Conservation (phyloP, 2,888 invertebrate genomes). For the Smittia sp. region DNA sequence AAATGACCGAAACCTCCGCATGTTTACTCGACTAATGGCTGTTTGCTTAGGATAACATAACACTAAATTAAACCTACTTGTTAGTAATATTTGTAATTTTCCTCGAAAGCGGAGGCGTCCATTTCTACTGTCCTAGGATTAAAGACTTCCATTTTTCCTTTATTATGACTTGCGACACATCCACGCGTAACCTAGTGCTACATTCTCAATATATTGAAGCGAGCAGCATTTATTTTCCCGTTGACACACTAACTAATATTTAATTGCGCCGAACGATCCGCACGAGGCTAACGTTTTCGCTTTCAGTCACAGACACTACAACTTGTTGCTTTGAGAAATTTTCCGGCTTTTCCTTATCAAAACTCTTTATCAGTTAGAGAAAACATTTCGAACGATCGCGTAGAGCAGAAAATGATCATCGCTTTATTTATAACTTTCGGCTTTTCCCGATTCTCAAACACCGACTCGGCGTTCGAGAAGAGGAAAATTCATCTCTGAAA, state of each 20-base stretch:
- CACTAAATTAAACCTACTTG: too few species aligned
- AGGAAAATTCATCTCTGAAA: constrained; percentile 9
- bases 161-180: too few species aligned
- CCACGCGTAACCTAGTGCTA: too few species aligned
- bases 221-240: background rate
- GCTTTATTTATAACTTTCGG: constrained; percentile 14
- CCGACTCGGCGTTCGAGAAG: background rate
- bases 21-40: too few species aligned
- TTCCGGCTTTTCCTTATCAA: constrained; percentile 22
- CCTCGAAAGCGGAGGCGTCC: too few species aligned
- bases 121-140: too few species aligned
- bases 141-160: too few species aligned
- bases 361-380: background rate
- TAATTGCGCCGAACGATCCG: background rate
- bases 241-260: constrained; percentile 7
- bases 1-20: too few species aligned
- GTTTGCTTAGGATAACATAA: too few species aligned
- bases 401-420: background rate
- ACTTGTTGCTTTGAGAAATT: constrained; percentile 8
- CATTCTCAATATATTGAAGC: too few species aligned
- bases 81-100: too few species aligned
- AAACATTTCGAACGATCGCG: background rate
- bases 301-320: background rate
- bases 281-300: background rate
- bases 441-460: constrained; percentile 12